These are phyloP conservation scores for Drosophila anceps DNA, from an alignment of 2,888 invertebrate genomes.

Conservation along the genomic window DNA sequence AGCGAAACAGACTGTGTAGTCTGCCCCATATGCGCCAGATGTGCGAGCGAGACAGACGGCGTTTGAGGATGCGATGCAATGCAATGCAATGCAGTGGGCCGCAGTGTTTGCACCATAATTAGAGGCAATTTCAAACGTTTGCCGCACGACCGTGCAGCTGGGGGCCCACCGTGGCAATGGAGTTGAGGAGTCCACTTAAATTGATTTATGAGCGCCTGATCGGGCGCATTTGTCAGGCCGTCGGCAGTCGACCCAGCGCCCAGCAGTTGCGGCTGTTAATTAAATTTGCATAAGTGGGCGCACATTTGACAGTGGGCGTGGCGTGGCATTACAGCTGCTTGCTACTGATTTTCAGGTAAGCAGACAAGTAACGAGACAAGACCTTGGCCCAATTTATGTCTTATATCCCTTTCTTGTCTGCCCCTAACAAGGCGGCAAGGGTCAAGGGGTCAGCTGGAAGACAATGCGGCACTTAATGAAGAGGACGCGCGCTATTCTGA, in stretches of 20 bases:
- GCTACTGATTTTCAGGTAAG: constrained; percentile 40
- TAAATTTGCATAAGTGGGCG: constrained; percentile 76
- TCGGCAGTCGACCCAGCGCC: constrained; percentile 24
- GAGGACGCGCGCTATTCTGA: constrained; percentile 7
- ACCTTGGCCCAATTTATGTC: constrained; percentile 65
- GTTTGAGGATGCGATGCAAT: constrained; percentile 8
- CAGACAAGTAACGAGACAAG: too few species aligned
- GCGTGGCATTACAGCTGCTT: constrained; percentile 56
- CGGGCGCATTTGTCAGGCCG: constrained; percentile 78
- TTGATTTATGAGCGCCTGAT: constrained; percentile 83
- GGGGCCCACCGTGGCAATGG: constrained; percentile 5
- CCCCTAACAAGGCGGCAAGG: constrained; percentile 55
- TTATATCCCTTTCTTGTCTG: constrained; percentile 24
- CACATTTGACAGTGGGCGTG: constrained; percentile 63
- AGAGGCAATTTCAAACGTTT: constrained; percentile 69
- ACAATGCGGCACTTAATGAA: constrained; percentile 69
- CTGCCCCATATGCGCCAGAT: background rate
- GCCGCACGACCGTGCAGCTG: constrained; percentile 41
- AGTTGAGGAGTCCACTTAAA: constrained; percentile 75
- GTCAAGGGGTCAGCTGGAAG: constrained; percentile 72
- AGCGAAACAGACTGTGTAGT: background rate
- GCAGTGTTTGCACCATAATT: constrained; percentile 75
- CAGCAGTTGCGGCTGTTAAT: constrained; percentile 52
- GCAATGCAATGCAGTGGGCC: constrained; percentile 44
- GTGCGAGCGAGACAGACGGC: background rate